These are phyloP conservation scores for Tenthredo distinguenda DNA, from an alignment of 2,888 invertebrate species.

Conservation along the genomic window DNA sequence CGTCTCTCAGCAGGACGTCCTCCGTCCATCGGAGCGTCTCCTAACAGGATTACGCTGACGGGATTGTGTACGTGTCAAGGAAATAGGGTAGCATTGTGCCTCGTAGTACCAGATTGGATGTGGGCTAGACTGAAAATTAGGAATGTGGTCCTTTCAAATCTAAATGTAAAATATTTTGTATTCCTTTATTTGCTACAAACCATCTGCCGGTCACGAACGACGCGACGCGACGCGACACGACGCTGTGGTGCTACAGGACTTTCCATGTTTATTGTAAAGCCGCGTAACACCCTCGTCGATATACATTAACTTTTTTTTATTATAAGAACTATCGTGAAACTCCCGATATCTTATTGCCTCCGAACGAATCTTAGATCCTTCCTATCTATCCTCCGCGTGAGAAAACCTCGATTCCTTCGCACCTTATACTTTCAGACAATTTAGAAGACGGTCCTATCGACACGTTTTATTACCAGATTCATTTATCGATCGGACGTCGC, in stretches of 20 bases:
- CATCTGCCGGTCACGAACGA: conserved; percentile 61
- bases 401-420: conserved; percentile 41
- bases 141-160: conserved; percentile 67
- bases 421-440: conserved; percentile 15
- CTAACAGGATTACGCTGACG: conserved; percentile 76
- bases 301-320: neutral
- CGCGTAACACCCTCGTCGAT: conserved; percentile 17
- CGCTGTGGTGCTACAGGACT: neutral
- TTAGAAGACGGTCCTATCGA: conserved; percentile 22
- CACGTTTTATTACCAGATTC: neutral
- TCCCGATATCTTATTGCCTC: conserved; percentile 14
- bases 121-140: conserved; percentile 70
- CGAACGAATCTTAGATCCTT: neutral
- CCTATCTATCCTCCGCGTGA: conserved; percentile 34
- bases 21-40: conserved; percentile 71
- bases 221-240: neutral
- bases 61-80: conserved; percentile 76
- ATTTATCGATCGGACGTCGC: conserved; percentile 34
- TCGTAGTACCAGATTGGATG: conserved; percentile 60
- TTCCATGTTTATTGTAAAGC: neutral
- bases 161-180: conserved; percentile 65
- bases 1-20: conserved; percentile 71
- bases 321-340: neutral
- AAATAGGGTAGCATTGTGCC: conserved; percentile 75
- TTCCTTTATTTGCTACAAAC: conserved; percentile 56